Conservation (phyloP, 1,140 invertebrate genomes). For the Calephelis nemesis region DNA sequence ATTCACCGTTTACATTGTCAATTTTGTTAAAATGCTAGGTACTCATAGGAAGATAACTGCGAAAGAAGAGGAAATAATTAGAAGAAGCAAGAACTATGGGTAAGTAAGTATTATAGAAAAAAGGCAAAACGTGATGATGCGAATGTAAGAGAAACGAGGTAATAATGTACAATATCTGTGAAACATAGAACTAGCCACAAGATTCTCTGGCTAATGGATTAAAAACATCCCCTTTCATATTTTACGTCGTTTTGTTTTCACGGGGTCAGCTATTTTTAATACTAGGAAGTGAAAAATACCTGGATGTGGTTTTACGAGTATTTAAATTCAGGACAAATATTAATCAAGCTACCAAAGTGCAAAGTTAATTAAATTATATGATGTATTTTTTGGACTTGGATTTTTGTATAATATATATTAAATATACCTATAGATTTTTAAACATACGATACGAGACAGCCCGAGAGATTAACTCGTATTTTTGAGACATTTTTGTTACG, state of each 20-base stretch:
- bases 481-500: too few species aligned
- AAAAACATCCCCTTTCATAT: conserved; percentile 18
- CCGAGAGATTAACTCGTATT: too few species aligned
- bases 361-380: too few species aligned
- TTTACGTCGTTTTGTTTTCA: conserved; percentile 15
- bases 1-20: too few species aligned
- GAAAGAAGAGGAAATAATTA: conserved; percentile 1
- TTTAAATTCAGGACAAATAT: not conserved
- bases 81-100: not conserved
- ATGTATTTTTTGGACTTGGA: too few species aligned
- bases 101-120: not conserved
- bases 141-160: too few species aligned
- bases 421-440: too few species aligned
- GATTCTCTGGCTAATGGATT: conserved; percentile 23
- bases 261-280: not conserved
- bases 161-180: not conserved
- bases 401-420: too few species aligned
- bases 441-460: too few species aligned
- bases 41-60: not conserved
- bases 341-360: not conserved
- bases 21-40: too few species aligned
- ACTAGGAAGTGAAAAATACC: not conserved
- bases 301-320: not conserved
- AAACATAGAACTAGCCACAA: not conserved
- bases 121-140: too few species aligned